Evolutionary conservation across 2,888 invertebrate genomes (phyloP), one percentile per base, ranked within the genome.

Genomic region (Osmoderma eremita): DNA sequence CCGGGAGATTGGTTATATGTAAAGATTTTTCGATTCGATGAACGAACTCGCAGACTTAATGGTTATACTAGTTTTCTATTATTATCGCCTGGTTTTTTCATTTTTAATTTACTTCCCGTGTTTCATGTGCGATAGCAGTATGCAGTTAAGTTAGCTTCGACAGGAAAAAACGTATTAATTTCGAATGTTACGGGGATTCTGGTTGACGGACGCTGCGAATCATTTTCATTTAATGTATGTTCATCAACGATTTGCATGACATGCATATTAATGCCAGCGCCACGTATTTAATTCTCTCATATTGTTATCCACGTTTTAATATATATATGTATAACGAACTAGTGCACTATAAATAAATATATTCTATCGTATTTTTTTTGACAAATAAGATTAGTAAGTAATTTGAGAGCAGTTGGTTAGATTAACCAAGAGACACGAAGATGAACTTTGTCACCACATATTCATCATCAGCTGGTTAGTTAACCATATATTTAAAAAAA

Each of bases 181-280:
- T 38, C 38, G 36, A 4, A 38, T 18, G 38, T 38, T 15, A 38
- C 15, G 17, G 51, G 2, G 36, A 38, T 15, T 53, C 30, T 30
- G 30, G 30, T 30, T 30, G 53, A 38, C 17, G 42, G 17, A 42
- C 13, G n/a, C 17, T 13, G n/a, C 18, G 38, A 53, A 53, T 53
- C 18, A 53, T 53, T 53, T 53, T 38, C 30, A 38, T 36, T 53
- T 53, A 53, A 53, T 53, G 53, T 38, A n/a, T 53, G 53, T n/a
- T 38, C 38, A 30, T 30, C 30, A 53, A 15, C 36, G 18, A 53
- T 53, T 53, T 53, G 53, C 53, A 53, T 53, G 53, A 38, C 13
- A 53, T 38, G 36, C 36, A 53, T 53, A 38, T 53, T 38, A 53
- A 53, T 53, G 38, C 10, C 38, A 38, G 38, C 18, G 15, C 18